A percentile compares a stretch with the other conserved stretches of the same genome.
phyloP scores from a whole-genome alignment of 2,888 invertebrate genomes.

The Drosophila prostipennis region DNA sequence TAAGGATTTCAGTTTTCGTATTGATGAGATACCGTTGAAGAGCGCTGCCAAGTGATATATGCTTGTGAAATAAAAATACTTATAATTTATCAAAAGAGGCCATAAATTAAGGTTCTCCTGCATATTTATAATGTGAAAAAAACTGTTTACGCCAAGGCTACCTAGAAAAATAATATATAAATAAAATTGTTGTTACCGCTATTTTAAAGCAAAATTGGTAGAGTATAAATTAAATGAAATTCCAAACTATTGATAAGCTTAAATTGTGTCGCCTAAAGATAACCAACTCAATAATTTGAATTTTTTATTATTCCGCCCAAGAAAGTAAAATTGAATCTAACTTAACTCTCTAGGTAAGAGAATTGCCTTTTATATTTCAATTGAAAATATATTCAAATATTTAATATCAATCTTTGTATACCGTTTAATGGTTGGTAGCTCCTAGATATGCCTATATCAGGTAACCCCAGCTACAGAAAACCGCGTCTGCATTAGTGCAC shows the following conservation, averaged over 20 bases:
- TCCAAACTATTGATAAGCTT: not conserved
- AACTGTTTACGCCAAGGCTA: not conserved
- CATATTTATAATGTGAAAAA: not conserved
- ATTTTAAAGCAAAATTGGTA: too few relatives aligned
- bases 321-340: not conserved
- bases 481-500: not conserved
- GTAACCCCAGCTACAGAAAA: slow-evolving; percentile 14
- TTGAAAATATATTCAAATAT: not conserved
- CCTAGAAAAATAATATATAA: not conserved
- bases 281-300: slow-evolving; percentile 3
- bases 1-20: slow-evolving; percentile 14
- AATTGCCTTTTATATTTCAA: too few relatives aligned
- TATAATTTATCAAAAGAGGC: not conserved
- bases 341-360: not conserved
- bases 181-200: not conserved
- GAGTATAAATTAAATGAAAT: slow-evolving; percentile 3
- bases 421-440: slow-evolving; percentile 10
- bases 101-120: not conserved
- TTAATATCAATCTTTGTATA: too few relatives aligned
- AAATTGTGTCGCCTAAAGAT: slow-evolving; percentile 2
- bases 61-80: slow-evolving; percentile 5
- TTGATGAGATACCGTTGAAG: slow-evolving; percentile 18
- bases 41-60: slow-evolving; percentile 11
- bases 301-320: not conserved
- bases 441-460: too few relatives aligned